These are phyloP conservation scores for Cremastobaeus sp. DNA, from an alignment of 2,888 invertebrate species.

Conservation along the genomic window DNA sequence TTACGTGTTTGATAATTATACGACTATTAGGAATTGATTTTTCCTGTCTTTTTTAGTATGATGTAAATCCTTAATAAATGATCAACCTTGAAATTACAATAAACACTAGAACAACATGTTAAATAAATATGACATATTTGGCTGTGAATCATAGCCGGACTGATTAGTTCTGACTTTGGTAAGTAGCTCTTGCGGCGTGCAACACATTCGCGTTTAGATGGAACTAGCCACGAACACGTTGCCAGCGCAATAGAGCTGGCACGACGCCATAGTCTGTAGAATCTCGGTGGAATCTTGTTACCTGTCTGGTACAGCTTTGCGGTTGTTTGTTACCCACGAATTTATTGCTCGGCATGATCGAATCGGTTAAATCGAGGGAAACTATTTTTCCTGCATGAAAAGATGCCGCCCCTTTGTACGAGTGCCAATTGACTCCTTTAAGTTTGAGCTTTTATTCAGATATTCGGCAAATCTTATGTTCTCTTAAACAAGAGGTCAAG, in stretches of 20 bases:
- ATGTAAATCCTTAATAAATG: too few species aligned
- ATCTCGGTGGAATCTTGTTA: constrained; percentile 69
- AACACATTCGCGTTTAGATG: constrained; percentile 54
- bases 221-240: constrained; percentile 59
- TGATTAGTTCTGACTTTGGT: constrained; percentile 60
- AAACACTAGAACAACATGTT: constrained; percentile 48
- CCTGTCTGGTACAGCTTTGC: constrained; percentile 65
- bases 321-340: constrained; percentile 63
- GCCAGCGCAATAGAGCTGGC: constrained; percentile 61
- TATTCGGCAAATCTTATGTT: too few species aligned
- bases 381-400: constrained; percentile 51
- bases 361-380: constrained; percentile 56
- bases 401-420: constrained; percentile 24
- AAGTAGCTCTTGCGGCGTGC: constrained; percentile 58
- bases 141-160: constrained; percentile 54
- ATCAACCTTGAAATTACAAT: too few species aligned
- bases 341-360: constrained; percentile 63
- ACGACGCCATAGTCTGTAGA: constrained; percentile 61
- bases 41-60: too few species aligned
- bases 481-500: too few species aligned
- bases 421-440: too few species aligned
- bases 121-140: constrained; percentile 52
- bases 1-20: too few species aligned
- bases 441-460: too few species aligned
- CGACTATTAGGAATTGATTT: too few species aligned